These are phyloP conservation scores for Coptodon rendalli DNA, from an alignment of 2,113 vertebrate genomes.

Conservation along the genomic window DNA sequence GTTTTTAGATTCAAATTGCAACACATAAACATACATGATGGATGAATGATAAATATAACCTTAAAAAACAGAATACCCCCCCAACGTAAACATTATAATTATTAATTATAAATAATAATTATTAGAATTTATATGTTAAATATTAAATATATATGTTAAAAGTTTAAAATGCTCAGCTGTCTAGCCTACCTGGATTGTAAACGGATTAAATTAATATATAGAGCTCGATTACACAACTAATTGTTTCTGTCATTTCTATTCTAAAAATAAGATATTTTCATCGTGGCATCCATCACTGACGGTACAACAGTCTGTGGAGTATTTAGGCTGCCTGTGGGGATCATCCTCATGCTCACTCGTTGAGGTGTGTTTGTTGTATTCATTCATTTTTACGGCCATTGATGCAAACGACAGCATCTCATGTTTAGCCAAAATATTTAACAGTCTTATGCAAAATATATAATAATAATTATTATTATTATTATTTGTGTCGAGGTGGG, in stretches of 20 bases:
- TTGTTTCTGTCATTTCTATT: background rate
- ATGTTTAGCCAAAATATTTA: background rate
- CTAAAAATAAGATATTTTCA: background rate
- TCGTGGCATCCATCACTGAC: background rate
- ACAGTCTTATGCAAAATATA: background rate
- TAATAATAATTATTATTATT: fast-evolving
- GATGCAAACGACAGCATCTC: background rate
- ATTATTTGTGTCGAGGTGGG: background rate
- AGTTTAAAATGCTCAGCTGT: background rate
- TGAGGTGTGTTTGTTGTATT: background rate
- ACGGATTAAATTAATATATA: background rate
- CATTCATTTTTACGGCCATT: background rate
- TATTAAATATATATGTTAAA: background rate
- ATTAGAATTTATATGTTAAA: fast-evolving
- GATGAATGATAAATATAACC: background rate
- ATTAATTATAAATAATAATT: background rate
- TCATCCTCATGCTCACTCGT: background rate
- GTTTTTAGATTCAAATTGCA: background rate
- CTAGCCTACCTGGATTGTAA: background rate
- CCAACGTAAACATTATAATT: background rate
- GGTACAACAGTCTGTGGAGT: background rate
- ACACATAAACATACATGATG: background rate
- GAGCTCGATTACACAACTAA: background rate
- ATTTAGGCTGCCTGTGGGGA: background rate
- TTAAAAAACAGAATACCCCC: background rate